Evolutionary conservation across 2,113 vertebrate genomes (phyloP), one percentile per base, ranked within the genome.

Genomic region (Phocoena phocoena): DNA sequence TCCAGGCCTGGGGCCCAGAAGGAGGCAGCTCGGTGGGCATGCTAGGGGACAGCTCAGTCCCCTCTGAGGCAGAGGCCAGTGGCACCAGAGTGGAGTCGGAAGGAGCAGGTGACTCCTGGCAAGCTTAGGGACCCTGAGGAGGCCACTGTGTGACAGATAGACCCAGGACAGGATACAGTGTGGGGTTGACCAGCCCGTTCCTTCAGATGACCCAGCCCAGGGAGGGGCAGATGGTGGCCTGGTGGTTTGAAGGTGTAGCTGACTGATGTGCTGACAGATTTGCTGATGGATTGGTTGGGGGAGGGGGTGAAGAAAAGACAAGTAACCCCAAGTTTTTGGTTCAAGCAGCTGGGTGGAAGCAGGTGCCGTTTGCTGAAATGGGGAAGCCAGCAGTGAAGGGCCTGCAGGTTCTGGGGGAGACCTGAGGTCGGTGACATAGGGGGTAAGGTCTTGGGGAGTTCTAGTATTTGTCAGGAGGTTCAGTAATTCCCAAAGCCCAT

Each of bases 141-240:
- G n/a, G 71, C 17, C 2, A 1, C 23, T 5, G 12, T 55, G 41
- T 60, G 8, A 23, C 62, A 53, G 60, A 23, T 1, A 7, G 26
- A n/a, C 26, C 31, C 68, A 47, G 73, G 55, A 10, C 2, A 58
- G 82, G 25, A 50, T 50, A 60, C 6, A 2, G 33, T 50, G 55
- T 33, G 28, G 4, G 4, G 44, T 28, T 0, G 1, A 36, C 44
- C 21, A 21, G n/a, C 74, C 5, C 0, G 1, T 11, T 60, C 38
- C 10, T 11, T 9, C 28, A 14, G 26, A 10, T 38, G n/a, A 38
- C 74, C 31, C 18, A 36, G 44, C 76, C 8, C 31, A 50, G 60
- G 33, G 38, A 62, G 60, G 26, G 38, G 36, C 26, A 0, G 8
- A 17, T 1, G 50, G 25, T 9, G 36, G 41, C 83, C n/a, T 6